Base-by-base conservation (phyloP, 2,888 invertebrate genomes). In the Platycnemis pennipes region DNA sequence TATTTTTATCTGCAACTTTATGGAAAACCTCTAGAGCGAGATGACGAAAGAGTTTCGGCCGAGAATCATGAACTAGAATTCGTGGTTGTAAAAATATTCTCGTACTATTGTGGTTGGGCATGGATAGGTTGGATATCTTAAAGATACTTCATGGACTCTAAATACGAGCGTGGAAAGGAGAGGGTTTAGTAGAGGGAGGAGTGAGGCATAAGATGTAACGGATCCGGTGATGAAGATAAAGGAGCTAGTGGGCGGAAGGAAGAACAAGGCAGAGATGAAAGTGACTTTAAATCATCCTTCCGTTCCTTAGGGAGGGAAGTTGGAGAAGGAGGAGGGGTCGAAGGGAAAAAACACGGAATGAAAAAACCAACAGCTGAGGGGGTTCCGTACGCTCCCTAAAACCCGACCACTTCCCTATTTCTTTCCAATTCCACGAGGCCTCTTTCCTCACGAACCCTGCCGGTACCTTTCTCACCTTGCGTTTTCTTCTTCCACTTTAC, bases 281-380 rank as follows among this genome's bases (percentile, higher is more conserved):
- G 63, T 63, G 63, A 63, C 63, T 63, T 63, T 63, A 63, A 63
- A 63, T 63, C 63, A 63, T 63, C 63, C 63, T 22, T 63, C 63
- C 63, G 63, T 63, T 63, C 63, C 63, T 26, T 26, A 19, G 3
- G n/a, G 63, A n/a, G 7, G 63, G 5, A 63, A n/a, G n/a, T 8
- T 63, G 63, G 63, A 8, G 5, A n/a, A 22, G 63, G 5, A 63
- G 63, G 63, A n/a, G 63, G 26, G 63, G 63, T n/a, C n/a, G n/a
- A 26, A 26, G 63, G 63, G n/a, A 26, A 5, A 26, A 63, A 0
- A 63, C n/a, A n/a, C 1, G 63, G 26, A 22, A n/a, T 22, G n/a
- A 63, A 63, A 63, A 63, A 63, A 63, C 63, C 19, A 63, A 63
- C 63, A 63, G 26, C n/a, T 63, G 63, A 63, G n/a, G 63, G n/a